phyloP scores from a whole-genome alignment of 1,140 invertebrate genomes.

The Oreohelix idahoensis region DNA sequence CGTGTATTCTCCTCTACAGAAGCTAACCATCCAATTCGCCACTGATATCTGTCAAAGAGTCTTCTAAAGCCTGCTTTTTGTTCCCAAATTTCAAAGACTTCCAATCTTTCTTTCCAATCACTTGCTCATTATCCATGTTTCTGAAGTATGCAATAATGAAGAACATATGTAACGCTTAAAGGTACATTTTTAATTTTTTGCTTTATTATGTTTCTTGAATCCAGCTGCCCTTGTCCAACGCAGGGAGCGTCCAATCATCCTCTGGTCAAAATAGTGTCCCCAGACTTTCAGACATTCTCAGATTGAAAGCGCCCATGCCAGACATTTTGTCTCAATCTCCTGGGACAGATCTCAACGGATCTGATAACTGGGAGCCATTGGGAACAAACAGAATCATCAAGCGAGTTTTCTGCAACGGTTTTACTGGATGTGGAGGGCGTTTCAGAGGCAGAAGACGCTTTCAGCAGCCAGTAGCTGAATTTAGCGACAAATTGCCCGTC shows the following conservation, averaged over 20 bases:
- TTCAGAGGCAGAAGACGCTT: conserved; percentile 33
- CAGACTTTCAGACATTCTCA: neutral
- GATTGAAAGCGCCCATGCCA: neutral
- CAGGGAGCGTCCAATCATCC: neutral
- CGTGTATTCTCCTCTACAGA: too few species aligned
- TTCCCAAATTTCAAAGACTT: too few species aligned
- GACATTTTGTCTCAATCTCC: neutral
- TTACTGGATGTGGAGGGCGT: conserved; percentile 49
- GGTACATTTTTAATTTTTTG: too few species aligned
- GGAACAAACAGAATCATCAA: neutral
- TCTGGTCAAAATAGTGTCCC: neutral
- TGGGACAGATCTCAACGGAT: neutral
- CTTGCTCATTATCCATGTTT: too few species aligned
- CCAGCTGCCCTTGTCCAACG: neutral
- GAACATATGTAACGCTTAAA: too few species aligned
- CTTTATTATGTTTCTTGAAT: neutral
- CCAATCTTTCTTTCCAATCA: too few species aligned
- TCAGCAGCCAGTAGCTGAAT: neutral
- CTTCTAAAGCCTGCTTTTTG: too few species aligned
- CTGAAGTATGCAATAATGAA: too few species aligned
- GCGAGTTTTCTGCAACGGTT: conserved; percentile 50
- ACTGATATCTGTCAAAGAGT: too few species aligned
- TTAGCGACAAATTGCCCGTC: neutral
- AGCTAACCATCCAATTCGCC: too few species aligned
- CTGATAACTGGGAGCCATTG: neutral